Percentiles rank a stretch among this genome's conserved stretches.
These are phyloP conservation scores for Nemoura dubitans DNA, from an alignment of 2,888 invertebrate species.

Conservation along the genomic window DNA sequence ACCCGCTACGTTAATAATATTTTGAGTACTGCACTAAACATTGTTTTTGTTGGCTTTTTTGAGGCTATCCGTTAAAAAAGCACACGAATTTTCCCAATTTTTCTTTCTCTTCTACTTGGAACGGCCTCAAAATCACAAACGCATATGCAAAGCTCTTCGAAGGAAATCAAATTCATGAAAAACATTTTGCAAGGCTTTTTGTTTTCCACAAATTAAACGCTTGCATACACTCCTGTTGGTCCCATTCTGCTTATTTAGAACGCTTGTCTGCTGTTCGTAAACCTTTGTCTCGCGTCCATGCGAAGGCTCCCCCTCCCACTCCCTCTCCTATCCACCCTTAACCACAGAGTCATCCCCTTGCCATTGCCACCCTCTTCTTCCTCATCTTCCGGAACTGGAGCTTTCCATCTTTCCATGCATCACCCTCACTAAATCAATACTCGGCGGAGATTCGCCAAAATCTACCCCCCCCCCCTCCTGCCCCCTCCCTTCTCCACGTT, in stretches of 20 bases:
- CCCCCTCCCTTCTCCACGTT: background rate
- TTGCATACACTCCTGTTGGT: background rate
- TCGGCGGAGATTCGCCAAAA: conserved; percentile 43
- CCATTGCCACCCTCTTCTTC: conserved; percentile 33
- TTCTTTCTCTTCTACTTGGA: background rate
- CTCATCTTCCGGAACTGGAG: conserved; percentile 41
- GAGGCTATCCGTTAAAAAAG: background rate
- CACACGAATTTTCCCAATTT: background rate
- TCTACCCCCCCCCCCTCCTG: conserved; percentile 30
- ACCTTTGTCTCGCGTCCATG: conserved; percentile 30
- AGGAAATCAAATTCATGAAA: background rate
- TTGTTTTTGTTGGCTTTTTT: background rate
- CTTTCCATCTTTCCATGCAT: conserved; percentile 38
- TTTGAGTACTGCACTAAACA: too few relatives aligned
- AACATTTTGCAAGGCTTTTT: background rate
- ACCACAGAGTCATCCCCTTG: conserved; percentile 15
- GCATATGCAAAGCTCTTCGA: background rate
- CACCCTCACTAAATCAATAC: conserved; percentile 42
- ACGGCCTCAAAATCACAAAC: background rate
- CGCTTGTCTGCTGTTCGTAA: conserved; percentile 23
- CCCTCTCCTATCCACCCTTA: background rate
- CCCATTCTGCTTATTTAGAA: conserved; percentile 18
- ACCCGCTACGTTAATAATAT: too few relatives aligned
- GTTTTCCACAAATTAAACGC: background rate
- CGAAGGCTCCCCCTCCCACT: background rate